Evolutionary conservation across 2,888 invertebrate genomes (phyloP), one percentile per base, ranked within the genome.

Genomic region (Nomada goodeniana): DNA sequence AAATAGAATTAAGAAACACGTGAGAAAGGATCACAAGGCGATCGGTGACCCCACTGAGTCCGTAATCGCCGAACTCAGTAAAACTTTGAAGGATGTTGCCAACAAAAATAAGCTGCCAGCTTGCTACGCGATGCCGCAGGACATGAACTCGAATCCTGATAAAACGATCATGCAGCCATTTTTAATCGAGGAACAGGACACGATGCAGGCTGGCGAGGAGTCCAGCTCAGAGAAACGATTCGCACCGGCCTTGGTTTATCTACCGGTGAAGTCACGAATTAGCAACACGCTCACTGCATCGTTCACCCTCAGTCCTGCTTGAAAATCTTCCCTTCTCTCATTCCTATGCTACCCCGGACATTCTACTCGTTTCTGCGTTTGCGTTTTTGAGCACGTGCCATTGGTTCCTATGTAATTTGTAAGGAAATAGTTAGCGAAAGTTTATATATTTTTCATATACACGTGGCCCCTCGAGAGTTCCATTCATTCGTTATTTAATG

Each of bases 291-390:
- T 98, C 91, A 98, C 98, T 90, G 97, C 98, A 92, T 98, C 98
- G 94, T 98, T 99, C 94, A 98, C 97, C 94, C 96, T 99, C 90
- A 98, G 98, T 94, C 98, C 98, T 92, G 98, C 98, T 95, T 98
- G 97, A 95, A 91, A 87, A 53, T 60, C 64, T 76, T 23, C 50
- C 23, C 73, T 55, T 60, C n/a, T 18, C 18, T 42, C n/a, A 61
- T 55, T 23, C 57, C 20, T 57, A n/a, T 13, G 26, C 15, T n/a
- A 13, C 42, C 36, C 53, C 15, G 7, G 67, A 57, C 26, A 59
- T 61, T 36, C 10, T 15, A 70, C 76, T 73, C 75, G 81, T 77
- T 67, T 82, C 88, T 82, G 84, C 86, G 85, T 84, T 86, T 86
- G 82, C 87, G 86, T 89, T 86, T 87, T 15, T 85, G 86, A 92